These are phyloP conservation scores for Gallinago jamesoni DNA, from an alignment of 2,113 vertebrate genomes.

Conservation along the genomic window DNA sequence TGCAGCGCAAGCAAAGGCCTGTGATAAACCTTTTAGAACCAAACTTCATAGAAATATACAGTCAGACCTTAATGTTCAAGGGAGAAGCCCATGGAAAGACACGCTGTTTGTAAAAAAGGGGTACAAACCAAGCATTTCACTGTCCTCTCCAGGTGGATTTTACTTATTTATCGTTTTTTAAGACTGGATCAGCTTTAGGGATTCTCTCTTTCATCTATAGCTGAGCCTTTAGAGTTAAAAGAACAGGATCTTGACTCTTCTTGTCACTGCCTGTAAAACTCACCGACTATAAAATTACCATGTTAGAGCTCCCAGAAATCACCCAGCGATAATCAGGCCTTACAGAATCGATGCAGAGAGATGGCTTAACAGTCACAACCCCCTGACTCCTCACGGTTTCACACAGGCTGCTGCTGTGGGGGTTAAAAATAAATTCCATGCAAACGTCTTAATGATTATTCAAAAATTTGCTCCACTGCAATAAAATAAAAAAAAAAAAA, in stretches of 20 bases:
- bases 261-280: background rate
- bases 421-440: background rate
- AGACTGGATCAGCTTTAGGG: background rate
- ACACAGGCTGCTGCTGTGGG: background rate
- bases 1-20: background rate
- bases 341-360: background rate
- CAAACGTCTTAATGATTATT: conserved; percentile 5
- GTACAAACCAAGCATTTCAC: no score
- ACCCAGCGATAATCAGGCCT: background rate
- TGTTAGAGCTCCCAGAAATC: background rate
- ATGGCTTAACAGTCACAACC: background rate
- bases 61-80: background rate
- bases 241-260: background rate
- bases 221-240: background rate
- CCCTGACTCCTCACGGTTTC: background rate
- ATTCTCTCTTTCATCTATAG: background rate
- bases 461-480: background rate
- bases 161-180: background rate
- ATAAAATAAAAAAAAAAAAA: background rate
- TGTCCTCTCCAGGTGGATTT: background rate
- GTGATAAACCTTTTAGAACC: background rate
- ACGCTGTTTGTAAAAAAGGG: background rate
- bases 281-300: background rate
- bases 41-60: background rate
- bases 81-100: background rate